phyloP scores from a whole-genome alignment of 2,113 vertebrate genomes.

The Oreochromis spilurus region DNA sequence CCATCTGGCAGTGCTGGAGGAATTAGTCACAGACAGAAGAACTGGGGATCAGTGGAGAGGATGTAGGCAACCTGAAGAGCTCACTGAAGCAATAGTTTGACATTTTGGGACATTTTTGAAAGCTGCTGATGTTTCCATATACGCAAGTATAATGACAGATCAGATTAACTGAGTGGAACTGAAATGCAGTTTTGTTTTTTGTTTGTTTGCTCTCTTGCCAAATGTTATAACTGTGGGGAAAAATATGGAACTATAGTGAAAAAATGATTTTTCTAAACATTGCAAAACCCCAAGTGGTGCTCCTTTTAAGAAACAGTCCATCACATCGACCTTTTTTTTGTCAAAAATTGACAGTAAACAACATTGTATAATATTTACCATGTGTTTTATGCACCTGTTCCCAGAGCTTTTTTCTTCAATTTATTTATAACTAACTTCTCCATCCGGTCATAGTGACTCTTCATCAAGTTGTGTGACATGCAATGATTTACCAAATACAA shows the following conservation, averaged over 20 bases:
- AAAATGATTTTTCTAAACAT: not conserved
- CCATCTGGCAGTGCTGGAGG: slow-evolving; percentile 48
- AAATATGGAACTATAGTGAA: not conserved
- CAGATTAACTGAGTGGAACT: not conserved
- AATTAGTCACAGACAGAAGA: slow-evolving; percentile 37
- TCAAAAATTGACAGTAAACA: not conserved
- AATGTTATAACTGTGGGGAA: not conserved
- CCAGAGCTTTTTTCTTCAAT: not conserved
- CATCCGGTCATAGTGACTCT: not conserved
- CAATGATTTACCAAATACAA: not conserved
- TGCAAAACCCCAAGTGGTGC: not conserved
- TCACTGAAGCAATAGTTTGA: not conserved
- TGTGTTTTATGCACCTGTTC: not conserved
- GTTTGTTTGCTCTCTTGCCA: not conserved
- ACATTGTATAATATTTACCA: not conserved
- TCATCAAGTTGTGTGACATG: not conserved
- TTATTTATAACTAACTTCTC: not conserved
- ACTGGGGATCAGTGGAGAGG: not conserved
- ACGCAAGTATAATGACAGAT: not conserved
- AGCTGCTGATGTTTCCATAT: not conserved
- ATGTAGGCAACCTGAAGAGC: not conserved
- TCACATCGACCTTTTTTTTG: not conserved
- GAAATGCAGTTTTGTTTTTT: not conserved
- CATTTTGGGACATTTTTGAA: not conserved
- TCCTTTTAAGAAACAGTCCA: not conserved